Percentiles rank a stretch among this genome's conserved stretches.
Conservation (phyloP, 2,888 invertebrate species). For the Pseudanteris insignis region DNA sequence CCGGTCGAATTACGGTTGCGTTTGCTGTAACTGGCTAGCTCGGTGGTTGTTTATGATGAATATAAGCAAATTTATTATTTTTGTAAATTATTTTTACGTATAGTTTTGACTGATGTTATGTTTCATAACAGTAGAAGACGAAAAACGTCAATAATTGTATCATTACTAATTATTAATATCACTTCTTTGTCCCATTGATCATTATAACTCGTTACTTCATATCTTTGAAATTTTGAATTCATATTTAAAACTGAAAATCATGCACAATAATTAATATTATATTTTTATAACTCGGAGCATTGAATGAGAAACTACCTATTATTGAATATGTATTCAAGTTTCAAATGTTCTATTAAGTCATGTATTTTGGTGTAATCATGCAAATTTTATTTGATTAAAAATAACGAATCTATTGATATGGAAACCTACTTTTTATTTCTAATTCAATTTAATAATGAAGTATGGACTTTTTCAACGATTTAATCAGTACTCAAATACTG, state of each 20-base stretch:
- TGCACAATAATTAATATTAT: conserved; percentile 9
- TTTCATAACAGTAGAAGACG: conserved; percentile 4
- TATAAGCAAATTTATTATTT: conserved; percentile 32
- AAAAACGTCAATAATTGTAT: neutral
- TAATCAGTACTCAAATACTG: no score
- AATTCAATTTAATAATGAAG: no score
- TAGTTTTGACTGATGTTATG: conserved; percentile 27
- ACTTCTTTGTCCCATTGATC: conserved; percentile 2
- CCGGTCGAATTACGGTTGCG: conserved; percentile 48
- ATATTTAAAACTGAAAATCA: conserved; percentile 15
- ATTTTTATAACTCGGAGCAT: conserved; percentile 12
- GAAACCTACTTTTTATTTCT: no score
- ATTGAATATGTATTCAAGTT: conserved; percentile 13
- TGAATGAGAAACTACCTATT: conserved; percentile 2
- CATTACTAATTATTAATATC: conserved; percentile 4
- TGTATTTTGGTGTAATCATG: no score
- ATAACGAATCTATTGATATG: no score
- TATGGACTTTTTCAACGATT: no score
- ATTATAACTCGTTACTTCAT: no score
- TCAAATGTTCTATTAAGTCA: conserved; percentile 9
- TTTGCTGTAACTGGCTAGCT: conserved; percentile 30
- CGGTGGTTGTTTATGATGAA: conserved; percentile 29
- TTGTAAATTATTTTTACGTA: conserved; percentile 30
- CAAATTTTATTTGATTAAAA: no score
- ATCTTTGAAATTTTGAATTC: no score